Evolutionary conservation across 2,113 vertebrate species (phyloP).

Genomic region (Tachysurus fulvidraco): DNA sequence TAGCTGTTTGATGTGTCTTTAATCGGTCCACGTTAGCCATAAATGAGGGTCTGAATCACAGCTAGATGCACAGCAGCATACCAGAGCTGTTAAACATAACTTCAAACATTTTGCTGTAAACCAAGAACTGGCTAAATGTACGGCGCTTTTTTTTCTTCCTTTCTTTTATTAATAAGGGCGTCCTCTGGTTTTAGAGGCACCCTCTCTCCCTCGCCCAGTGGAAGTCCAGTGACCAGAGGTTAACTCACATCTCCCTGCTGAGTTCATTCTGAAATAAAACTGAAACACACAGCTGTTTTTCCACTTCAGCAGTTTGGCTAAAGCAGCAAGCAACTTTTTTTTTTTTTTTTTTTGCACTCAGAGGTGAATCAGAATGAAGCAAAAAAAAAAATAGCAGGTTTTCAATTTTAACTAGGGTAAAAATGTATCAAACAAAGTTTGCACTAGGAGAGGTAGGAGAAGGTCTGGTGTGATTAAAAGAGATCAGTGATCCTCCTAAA

Average conservation of each 20-base stretch:
- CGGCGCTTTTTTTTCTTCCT: constrained; percentile 14
- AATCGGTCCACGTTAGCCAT: background rate
- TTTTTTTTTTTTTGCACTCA: background rate
- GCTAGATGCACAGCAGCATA: background rate
- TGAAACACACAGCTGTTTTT: constrained; percentile 42
- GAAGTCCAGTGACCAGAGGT: constrained; percentile 34
- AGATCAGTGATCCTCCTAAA: constrained; percentile 22
- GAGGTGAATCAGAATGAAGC: background rate
- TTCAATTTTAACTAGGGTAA: background rate
- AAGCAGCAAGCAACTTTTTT: constrained; percentile 3
- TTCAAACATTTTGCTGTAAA: constrained; percentile 5
- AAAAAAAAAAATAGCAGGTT: background rate
- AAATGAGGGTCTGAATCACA: constrained; percentile 30
- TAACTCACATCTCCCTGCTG: constrained; percentile 39
- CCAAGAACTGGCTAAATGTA: constrained; percentile 8
- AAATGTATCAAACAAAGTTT: background rate
- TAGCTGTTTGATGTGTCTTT: constrained; percentile 2
- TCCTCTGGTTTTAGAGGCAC: constrained; percentile 32
- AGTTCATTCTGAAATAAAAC: constrained; percentile 49
- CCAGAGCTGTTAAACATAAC: constrained; percentile 34
- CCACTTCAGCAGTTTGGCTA: constrained; percentile 32
- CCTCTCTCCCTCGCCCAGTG: background rate
- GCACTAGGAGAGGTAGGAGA: background rate
- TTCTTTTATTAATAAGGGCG: background rate
- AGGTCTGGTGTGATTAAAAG: constrained; percentile 9